These are phyloP conservation scores for Pristionchus arcanus DNA, from an alignment of 2,888 invertebrate genomes.

Conservation along the genomic window DNA sequence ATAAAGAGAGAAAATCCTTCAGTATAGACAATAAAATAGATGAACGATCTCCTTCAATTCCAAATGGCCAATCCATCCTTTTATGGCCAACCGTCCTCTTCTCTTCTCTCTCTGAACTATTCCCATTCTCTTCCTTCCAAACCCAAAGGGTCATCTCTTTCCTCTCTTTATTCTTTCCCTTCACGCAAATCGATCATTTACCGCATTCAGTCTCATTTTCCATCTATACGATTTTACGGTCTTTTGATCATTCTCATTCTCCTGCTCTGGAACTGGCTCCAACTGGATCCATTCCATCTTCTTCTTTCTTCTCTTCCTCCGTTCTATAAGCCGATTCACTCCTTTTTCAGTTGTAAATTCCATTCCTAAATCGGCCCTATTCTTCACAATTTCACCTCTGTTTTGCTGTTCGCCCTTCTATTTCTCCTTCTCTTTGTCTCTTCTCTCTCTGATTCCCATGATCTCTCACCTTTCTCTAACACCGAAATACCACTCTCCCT, in stretches of 20 bases:
- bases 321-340: too few species aligned
- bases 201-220: not conserved
- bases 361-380: too few species aligned
- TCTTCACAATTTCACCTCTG: too few species aligned
- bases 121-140: constrained; percentile 1
- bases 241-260: not conserved
- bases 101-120: not conserved
- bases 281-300: not conserved
- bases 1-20: not conserved
- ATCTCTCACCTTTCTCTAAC: too few species aligned
- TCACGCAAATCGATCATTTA: not conserved
- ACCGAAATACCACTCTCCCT: too few species aligned
- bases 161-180: too few species aligned
- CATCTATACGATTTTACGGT: not conserved
- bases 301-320: not conserved
- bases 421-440: not conserved
- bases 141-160: not conserved
- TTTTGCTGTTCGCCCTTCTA: too few species aligned
- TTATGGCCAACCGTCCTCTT: too few species aligned
- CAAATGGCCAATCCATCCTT: too few species aligned
- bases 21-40: too few species aligned
- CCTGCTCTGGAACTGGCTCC: constrained; percentile 6
- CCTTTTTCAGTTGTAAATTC: too few species aligned
- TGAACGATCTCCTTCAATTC: too few species aligned
- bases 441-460: not conserved